A percentile compares a stretch with the other conserved stretches of the same genome.
These are phyloP conservation scores for Eupristina koningsbergeri DNA, from an alignment of 1,140 invertebrate species.

Conservation along the genomic window DNA sequence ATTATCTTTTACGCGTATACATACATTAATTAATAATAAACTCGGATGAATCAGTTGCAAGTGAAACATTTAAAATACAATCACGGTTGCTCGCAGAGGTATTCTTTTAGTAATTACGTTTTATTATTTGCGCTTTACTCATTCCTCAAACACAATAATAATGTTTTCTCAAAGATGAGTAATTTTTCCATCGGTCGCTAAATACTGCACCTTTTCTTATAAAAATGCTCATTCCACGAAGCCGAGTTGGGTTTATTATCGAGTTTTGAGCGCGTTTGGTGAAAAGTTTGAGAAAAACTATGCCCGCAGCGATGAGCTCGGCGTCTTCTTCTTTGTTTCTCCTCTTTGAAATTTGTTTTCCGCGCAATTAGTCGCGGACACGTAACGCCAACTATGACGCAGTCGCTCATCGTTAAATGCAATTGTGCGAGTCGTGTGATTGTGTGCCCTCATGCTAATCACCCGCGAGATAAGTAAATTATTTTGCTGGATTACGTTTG, in stretches of 20 bases:
- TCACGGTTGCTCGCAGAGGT: neutral
- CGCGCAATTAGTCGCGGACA: conserved; percentile 5
- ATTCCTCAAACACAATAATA: neutral
- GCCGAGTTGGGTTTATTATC: too few relatives aligned
- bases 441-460: conserved; percentile 57
- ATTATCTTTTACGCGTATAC: neutral
- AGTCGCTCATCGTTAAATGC: conserved; percentile 47
- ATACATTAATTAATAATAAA: neutral
- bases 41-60: neutral
- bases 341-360: neutral
- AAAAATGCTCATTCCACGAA: neutral
- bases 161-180: too few relatives aligned
- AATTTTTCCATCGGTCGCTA: too few relatives aligned
- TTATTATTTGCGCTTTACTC: neutral
- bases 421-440: conserved; percentile 56
- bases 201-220: neutral
- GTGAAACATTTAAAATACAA: neutral
- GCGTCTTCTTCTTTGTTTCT: neutral
- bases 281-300: neutral
- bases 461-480: conserved; percentile 58
- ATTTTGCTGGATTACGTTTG: conserved; percentile 55
- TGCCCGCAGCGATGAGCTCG: neutral
- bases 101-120: neutral
- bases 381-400: conserved; percentile 26
- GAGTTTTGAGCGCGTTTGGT: neutral